phyloP scores from a whole-genome alignment of 2,113 vertebrate species.

The Psophia crepitans region DNA sequence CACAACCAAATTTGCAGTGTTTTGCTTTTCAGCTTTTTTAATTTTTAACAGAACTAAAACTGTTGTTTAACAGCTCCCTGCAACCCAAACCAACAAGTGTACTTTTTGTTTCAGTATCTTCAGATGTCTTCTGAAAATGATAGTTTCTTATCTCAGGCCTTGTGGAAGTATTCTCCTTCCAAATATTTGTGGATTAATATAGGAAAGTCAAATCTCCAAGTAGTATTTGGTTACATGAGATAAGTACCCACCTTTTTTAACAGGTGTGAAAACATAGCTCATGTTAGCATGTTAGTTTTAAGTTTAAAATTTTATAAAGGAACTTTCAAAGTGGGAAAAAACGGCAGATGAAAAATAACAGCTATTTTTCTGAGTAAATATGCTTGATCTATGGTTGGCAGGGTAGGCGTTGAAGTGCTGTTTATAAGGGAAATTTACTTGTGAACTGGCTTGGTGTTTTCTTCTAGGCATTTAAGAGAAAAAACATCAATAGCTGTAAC shows the following conservation, averaged over 20 bases:
- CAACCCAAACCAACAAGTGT: neutral
- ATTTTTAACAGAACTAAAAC: neutral
- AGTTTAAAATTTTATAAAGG: neutral
- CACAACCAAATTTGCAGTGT: neutral
- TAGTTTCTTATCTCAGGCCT: neutral
- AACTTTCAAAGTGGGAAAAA: neutral
- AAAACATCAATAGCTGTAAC: conserved; percentile 90
- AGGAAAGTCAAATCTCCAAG: neutral
- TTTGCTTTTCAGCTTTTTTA: neutral
- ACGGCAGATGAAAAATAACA: neutral
- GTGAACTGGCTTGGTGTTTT: conserved; percentile 67
- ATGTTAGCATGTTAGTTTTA: neutral
- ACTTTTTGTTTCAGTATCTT: neutral
- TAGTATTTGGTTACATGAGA: neutral
- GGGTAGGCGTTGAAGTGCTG: neutral
- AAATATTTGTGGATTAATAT: neutral
- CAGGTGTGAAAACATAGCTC: neutral
- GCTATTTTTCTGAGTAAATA: neutral
- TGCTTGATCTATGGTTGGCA: neutral
- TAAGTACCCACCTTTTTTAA: neutral
- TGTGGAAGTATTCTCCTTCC: neutral
- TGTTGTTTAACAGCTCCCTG: neutral
- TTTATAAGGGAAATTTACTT: conserved; percentile 24
- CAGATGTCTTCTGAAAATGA: neutral
- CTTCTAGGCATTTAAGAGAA: conserved; percentile 87